These are phyloP conservation scores for Genyomyrus donnyi DNA, from an alignment of 2,113 vertebrate species.

Conservation along the genomic window DNA sequence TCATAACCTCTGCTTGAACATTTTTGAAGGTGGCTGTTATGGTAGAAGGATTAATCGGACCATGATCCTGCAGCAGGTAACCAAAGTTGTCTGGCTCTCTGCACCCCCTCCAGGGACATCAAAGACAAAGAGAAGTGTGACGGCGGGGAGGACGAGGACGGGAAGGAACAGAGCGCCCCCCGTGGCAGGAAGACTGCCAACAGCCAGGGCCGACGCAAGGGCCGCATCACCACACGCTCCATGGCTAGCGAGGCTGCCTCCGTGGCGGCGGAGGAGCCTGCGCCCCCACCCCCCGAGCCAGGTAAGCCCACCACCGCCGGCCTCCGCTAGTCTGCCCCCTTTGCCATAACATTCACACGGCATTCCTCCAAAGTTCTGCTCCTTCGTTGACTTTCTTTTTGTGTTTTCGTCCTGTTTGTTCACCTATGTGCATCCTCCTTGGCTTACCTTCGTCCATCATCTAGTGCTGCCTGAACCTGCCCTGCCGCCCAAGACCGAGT, in stretches of 20 bases:
- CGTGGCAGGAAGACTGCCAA: conserved; percentile 95
- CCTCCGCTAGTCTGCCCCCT: background rate
- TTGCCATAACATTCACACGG: background rate
- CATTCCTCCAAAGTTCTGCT: background rate
- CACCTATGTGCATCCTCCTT: background rate
- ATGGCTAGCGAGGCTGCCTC: conserved; percentile 94
- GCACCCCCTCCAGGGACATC: conserved; percentile 69
- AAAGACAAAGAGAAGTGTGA: conserved; percentile 97
- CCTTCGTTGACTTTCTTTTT: background rate
- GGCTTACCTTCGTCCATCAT: background rate
- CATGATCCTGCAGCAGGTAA: background rate
- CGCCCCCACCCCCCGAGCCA: conserved; percentile 70
- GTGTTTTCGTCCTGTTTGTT: background rate
- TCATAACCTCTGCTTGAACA: background rate
- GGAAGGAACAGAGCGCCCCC: conserved; percentile 81
- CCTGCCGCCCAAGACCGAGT: conserved; percentile 53
- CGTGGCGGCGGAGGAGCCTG: conserved; percentile 76
- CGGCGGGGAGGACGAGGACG: conserved; percentile 81
- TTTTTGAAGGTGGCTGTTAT: background rate
- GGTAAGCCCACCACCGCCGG: conserved; percentile 38
- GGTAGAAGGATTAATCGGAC: background rate
- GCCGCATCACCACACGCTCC: conserved; percentile 92
- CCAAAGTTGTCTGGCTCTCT: background rate
- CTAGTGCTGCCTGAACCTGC: conserved; percentile 49
- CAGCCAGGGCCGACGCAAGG: conserved; percentile 91